These are phyloP conservation scores for Aphaenogaster floridana DNA, from an alignment of 1,140 invertebrate species.

Conservation along the genomic window DNA sequence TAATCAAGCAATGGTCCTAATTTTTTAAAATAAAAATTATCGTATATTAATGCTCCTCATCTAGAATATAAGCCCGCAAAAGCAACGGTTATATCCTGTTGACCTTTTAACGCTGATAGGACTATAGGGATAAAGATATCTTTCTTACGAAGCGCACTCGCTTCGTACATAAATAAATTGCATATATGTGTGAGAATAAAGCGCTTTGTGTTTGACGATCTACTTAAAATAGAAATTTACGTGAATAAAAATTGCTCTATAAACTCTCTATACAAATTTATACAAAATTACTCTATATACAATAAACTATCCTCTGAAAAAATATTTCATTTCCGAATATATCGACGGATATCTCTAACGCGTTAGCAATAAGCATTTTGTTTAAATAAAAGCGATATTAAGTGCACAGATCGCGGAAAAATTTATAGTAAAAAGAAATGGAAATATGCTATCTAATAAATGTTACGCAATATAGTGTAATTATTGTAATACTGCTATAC, in stretches of 20 bases:
- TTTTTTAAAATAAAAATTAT: constrained; percentile 24
- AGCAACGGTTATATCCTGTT: constrained; percentile 35
- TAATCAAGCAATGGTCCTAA: neutral
- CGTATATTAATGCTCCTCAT: neutral
- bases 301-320: neutral
- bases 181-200: neutral
- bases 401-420: neutral
- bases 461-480: neutral
- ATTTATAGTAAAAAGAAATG: neutral
- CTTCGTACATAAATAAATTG: constrained; percentile 40
- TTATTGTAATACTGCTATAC: neutral
- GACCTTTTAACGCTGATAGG: constrained; percentile 32
- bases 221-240: constrained; percentile 19
- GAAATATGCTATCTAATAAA: neutral
- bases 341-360: neutral
- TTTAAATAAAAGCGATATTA: neutral
- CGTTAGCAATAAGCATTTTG: neutral
- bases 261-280: neutral
- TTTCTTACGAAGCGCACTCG: constrained; percentile 9
- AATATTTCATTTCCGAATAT: neutral
- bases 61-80: constrained; percentile 9
- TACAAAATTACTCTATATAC: neutral
- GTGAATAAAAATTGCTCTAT: constrained; percentile 8
- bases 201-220: constrained; percentile 16
- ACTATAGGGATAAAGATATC: constrained; percentile 32